A percentile compares a stretch with the other conserved stretches of the same genome.
Evolutionary conservation across 1,140 invertebrate genomes (phyloP).

Genomic region (Conus betulinus): DNA sequence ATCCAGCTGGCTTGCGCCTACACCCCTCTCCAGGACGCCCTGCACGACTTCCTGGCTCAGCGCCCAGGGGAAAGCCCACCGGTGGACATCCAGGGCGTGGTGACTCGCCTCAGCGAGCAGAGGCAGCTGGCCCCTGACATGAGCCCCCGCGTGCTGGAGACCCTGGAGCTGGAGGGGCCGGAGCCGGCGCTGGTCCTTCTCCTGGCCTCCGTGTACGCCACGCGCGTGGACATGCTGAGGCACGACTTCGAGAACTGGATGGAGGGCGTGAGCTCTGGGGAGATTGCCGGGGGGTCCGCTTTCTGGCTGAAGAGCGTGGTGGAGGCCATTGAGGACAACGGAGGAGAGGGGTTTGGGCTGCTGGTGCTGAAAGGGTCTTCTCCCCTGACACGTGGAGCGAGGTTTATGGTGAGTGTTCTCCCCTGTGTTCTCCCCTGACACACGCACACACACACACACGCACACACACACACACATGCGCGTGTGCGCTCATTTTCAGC

Average conservation of each 20-base stretch:
- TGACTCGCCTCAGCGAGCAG: neutral
- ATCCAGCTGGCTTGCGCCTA: conserved; percentile 13
- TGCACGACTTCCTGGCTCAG: neutral
- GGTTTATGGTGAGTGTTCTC: conserved; percentile 11
- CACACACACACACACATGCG: no score
- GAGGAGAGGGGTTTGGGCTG: neutral
- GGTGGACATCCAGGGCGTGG: neutral
- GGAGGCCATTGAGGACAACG: neutral
- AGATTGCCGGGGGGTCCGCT: neutral
- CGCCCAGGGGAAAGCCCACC: neutral
- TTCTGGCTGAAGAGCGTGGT: neutral
- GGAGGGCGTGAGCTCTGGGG: neutral
- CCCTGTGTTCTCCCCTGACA: no score
- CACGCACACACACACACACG: no score
- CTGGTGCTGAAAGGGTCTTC: neutral
- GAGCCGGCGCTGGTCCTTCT: neutral
- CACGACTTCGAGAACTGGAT: neutral
- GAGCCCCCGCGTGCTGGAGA: neutral
- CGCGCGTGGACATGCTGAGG: conserved; percentile 11
- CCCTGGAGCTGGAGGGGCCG: conserved; percentile 2
- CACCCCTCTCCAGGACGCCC: conserved; percentile 4
- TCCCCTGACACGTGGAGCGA: neutral
- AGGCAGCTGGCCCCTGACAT: neutral
- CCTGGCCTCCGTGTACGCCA: conserved; percentile 21
- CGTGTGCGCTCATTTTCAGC: no score